Base-by-base conservation (phyloP, 2,113 vertebrate species). In the Ahaetulla prasina region DNA sequence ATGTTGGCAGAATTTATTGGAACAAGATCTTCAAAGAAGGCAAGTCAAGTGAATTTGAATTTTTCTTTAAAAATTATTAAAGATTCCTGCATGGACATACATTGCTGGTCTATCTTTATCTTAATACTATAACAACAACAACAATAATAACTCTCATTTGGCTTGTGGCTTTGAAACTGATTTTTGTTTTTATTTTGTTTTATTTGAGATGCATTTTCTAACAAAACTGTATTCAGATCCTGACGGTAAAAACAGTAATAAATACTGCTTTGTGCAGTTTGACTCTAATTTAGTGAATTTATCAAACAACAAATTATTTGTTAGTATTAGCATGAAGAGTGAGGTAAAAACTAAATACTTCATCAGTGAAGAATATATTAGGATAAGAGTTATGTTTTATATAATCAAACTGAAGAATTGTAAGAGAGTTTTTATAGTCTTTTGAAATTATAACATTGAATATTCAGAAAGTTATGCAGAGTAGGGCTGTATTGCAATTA, bases 1-100 rank as follows among this genome's bases (percentile, higher is more conserved):
- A 99, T 1, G 97, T 99, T 47, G 98, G 98, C 87, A 98, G 96
- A 96, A 98, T 99, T 95, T 99, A 99, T 97, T 99, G 98, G 99
- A 98, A 98, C 93, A 98, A 98, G 91, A 97, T 99, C 94, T 98
- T 99, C 96, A 30, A 99, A 91, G 98, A 99, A 98, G 99, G 99
- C 98, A 96, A 96, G 96, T 94, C 92, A 87, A 93, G 93, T 92
- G 8, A 91, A 57, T 60, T n/a, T 43, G 20, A 53, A 49, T 54
- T 18, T 25, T 43, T 95, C 27, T 88, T 95, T 16, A 39, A 39
- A 74, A 35, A 74, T 74, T 74, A 39, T 74, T 74, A 74, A 74
- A 74, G n/a, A 74, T 74, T 74, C 68, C n/a, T 74, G n/a, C n/a
- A 3, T 74, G 16, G 68, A 74, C 16, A 74, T 74, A 74, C n/a